These are phyloP conservation scores for Geothlypis trichas DNA, from an alignment of 2,113 vertebrate genomes.

Conservation along the genomic window DNA sequence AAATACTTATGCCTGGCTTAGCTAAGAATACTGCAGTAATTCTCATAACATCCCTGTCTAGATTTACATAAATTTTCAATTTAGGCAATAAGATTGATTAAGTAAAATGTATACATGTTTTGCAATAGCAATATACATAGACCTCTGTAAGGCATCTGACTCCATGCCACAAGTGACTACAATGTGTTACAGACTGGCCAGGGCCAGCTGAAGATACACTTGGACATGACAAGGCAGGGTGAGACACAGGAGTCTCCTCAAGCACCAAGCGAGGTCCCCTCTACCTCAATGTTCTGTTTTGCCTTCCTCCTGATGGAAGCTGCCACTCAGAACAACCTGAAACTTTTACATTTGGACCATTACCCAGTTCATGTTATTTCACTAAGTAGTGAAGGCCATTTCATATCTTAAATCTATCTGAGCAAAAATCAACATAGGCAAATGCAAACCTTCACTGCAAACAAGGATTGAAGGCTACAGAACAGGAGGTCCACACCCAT, in stretches of 20 bases:
- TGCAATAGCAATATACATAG: neutral
- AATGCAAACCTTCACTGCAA: neutral
- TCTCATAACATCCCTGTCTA: neutral
- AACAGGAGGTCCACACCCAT: neutral
- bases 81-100: neutral
- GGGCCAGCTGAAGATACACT: neutral
- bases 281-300: neutral
- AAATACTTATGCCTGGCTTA: neutral
- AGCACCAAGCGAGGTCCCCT: neutral
- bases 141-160: neutral
- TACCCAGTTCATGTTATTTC: neutral
- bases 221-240: neutral
- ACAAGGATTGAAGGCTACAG: neutral
- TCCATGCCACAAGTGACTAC: neutral
- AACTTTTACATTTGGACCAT: neutral
- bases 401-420: neutral
- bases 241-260: neutral
- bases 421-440: neutral
- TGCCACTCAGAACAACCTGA: neutral
- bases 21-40: neutral
- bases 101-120: neutral
- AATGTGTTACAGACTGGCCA: neutral
- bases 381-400: neutral
- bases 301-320: neutral
- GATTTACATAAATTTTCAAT: neutral